Evolutionary conservation across 1,140 invertebrate genomes (phyloP).

Genomic region (Drosophila orena): DNA sequence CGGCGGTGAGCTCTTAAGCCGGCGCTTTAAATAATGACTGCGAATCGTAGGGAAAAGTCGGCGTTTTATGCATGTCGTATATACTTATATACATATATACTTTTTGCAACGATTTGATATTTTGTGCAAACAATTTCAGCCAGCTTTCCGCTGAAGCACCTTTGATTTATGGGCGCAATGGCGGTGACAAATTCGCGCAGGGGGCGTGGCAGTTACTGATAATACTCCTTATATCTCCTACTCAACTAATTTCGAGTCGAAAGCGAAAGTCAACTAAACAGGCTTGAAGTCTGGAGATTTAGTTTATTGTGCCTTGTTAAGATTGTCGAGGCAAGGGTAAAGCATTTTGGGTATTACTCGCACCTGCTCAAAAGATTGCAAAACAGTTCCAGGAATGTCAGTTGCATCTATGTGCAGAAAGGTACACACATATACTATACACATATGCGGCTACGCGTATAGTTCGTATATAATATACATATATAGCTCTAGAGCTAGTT

Average conservation of each 20-base stretch:
- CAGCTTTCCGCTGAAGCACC: slow-evolving; percentile 47
- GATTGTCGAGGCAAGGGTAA: slow-evolving; percentile 61
- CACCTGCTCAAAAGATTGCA: not conserved
- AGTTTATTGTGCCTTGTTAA: slow-evolving; percentile 35
- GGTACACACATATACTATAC: not conserved
- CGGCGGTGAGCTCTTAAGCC: slow-evolving; percentile 66
- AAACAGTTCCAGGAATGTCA: slow-evolving; percentile 35
- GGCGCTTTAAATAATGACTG: slow-evolving; percentile 77
- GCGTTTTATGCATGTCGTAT: slow-evolving; percentile 30
- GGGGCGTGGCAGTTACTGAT: slow-evolving; percentile 49
- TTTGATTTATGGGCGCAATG: slow-evolving; percentile 44
- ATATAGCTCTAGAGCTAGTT: slow-evolving; percentile 34
- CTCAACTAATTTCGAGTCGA: slow-evolving; percentile 24
- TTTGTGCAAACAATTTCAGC: slow-evolving; percentile 54
- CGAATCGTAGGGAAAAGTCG: slow-evolving; percentile 61
- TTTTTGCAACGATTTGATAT: slow-evolving; percentile 55
- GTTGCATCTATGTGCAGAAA: slow-evolving; percentile 17
- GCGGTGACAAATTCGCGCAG: slow-evolving; percentile 26
- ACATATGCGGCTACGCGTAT: slow-evolving; percentile 38
- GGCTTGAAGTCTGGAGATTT: slow-evolving; percentile 6
- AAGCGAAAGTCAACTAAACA: slow-evolving; percentile 43
- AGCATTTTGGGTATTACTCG: slow-evolving; percentile 6
- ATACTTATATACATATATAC: too few relatives aligned
- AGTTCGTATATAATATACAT: slow-evolving; percentile 28
- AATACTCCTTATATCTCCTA: slow-evolving; percentile 20